A percentile compares a stretch with the other conserved stretches of the same genome.
These are phyloP conservation scores for Coecobrya sp. DNA, from an alignment of 2,888 invertebrate genomes.

Conservation along the genomic window DNA sequence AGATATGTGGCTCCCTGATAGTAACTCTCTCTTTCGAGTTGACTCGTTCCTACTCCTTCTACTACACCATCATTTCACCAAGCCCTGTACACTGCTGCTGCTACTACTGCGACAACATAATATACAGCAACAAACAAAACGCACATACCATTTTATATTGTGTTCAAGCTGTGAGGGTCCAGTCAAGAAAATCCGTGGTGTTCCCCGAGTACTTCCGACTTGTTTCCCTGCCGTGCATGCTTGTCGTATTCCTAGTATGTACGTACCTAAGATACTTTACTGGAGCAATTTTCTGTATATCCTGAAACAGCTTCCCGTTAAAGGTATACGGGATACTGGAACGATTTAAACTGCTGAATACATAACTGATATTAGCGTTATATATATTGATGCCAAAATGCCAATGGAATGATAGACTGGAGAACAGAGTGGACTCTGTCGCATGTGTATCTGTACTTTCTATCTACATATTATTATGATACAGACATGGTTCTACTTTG, in stretches of 20 bases:
- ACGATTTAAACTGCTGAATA: not conserved
- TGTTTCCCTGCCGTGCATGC: slow-evolving; percentile 30
- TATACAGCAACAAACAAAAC: not conserved
- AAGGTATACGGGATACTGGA: not conserved
- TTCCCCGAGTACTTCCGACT: slow-evolving; percentile 58
- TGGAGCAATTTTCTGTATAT: not conserved
- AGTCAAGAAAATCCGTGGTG: slow-evolving; percentile 39
- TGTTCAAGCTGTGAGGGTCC: slow-evolving; percentile 40
- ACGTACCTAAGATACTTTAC: not conserved
- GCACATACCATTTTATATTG: not conserved
- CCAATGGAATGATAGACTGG: not conserved
- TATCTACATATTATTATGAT: not conserved
- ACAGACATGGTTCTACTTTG: not conserved
- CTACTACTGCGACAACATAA: not conserved
- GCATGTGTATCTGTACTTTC: slow-evolving; percentile 38
- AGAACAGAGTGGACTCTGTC: slow-evolving; percentile 1
- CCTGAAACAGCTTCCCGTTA: not conserved
- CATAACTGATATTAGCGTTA: not conserved
- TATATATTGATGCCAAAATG: not conserved
- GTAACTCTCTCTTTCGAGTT: slow-evolving; percentile 36
- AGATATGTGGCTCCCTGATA: not conserved
- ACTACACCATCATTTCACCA: slow-evolving; percentile 24
- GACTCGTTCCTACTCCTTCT: not conserved
- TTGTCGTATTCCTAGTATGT: not conserved
- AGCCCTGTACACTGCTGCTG: not conserved